phyloP scores from a whole-genome alignment of 2,888 invertebrate species.

The Caradrina kadenii region DNA sequence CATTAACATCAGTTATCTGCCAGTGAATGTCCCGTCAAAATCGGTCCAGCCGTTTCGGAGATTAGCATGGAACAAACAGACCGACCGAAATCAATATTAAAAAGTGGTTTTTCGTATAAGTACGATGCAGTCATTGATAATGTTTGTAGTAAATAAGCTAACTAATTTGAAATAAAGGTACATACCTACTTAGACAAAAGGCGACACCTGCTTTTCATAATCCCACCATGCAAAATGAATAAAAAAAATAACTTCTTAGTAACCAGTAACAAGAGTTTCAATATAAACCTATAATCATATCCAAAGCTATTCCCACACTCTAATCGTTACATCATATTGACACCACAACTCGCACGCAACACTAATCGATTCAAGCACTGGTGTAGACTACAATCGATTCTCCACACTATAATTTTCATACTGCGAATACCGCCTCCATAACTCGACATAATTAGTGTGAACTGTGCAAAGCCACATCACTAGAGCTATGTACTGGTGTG shows the following conservation, averaged over 20 bases:
- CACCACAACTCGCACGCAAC: slow-evolving; percentile 23
- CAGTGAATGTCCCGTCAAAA: no score
- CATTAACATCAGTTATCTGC: no score
- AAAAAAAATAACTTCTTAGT: not conserved
- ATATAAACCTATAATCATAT: not conserved
- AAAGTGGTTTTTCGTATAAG: no score
- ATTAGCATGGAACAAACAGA: no score
- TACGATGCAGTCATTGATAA: no score
- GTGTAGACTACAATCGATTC: slow-evolving; percentile 27
- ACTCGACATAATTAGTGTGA: slow-evolving; percentile 50
- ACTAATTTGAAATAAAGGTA: no score
- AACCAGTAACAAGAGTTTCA: not conserved
- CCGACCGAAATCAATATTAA: no score
- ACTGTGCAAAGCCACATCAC: slow-evolving; percentile 46
- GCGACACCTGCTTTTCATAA: no score
- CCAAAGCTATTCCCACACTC: not conserved
- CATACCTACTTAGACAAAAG: no score
- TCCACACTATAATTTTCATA: slow-evolving; percentile 41
- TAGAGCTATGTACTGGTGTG: slow-evolving; percentile 74
- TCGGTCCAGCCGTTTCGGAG: no score
- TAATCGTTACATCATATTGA: slow-evolving; percentile 12
- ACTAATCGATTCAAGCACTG: slow-evolving; percentile 39
- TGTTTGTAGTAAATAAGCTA: no score
- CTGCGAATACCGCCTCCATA: slow-evolving; percentile 59
- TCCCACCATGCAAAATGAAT: not conserved